A percentile compares a stretch with the other conserved stretches of the same genome.
phyloP scores from a whole-genome alignment of 1,140 invertebrate genomes.

The Drosophila orosa region DNA sequence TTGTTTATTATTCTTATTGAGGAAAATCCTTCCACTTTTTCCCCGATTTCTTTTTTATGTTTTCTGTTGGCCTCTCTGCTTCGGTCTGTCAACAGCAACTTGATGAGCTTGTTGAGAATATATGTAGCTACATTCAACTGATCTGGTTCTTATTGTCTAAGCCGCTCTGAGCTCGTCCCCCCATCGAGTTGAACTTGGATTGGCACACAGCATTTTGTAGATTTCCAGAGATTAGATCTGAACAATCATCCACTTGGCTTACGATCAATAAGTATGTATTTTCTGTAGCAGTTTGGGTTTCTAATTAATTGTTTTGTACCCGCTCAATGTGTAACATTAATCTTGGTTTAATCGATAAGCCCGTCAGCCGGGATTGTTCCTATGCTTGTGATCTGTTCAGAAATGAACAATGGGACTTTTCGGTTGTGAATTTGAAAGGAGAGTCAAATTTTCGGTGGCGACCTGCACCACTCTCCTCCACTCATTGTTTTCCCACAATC shows the following conservation, averaged over 20 bases:
- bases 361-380: conserved; percentile 24
- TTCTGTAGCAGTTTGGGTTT: conserved; percentile 38
- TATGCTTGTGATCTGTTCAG: conserved; percentile 28
- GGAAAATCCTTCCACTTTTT: conserved; percentile 56
- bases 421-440: conserved; percentile 36
- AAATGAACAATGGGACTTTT: conserved; percentile 43
- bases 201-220: conserved; percentile 38
- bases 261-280: conserved; percentile 37
- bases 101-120: conserved; percentile 75
- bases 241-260: conserved; percentile 51
- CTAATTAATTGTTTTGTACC: conserved; percentile 50
- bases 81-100: conserved; percentile 67
- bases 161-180: conserved; percentile 34
- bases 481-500: conserved; percentile 40
- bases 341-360: conserved; percentile 43
- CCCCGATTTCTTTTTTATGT: not conserved
- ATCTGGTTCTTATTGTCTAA: conserved; percentile 75
- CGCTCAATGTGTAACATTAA: conserved; percentile 51
- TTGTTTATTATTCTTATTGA: conserved; percentile 77
- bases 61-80: not conserved
- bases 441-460: conserved; percentile 26
- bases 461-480: conserved; percentile 12
- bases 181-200: conserved; percentile 11
- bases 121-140: conserved; percentile 42
- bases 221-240: conserved; percentile 45